These are phyloP conservation scores for Brachyhypopomus occidentalis DNA, from an alignment of 2,113 vertebrate species.

Conservation along the genomic window DNA sequence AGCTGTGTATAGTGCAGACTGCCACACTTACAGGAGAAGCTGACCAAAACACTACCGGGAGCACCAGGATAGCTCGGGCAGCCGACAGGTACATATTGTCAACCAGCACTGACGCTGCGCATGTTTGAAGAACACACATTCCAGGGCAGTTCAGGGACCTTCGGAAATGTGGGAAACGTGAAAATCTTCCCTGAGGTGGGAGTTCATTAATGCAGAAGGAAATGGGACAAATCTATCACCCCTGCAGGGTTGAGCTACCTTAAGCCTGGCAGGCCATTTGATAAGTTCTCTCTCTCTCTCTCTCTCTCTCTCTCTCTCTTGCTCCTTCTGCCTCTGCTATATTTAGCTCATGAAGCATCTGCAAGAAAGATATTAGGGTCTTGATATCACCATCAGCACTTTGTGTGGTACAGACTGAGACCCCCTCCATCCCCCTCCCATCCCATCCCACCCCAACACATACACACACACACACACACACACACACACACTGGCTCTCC, in stretches of 20 bases:
- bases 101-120: background rate
- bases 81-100: background rate
- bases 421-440: conserved; percentile 55
- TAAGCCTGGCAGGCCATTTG: conserved; percentile 65
- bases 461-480: conserved; percentile 50
- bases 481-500: conserved; percentile 56
- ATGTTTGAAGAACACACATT: conserved; percentile 2
- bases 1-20: background rate
- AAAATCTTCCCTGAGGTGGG: conserved; percentile 51
- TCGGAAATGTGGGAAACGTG: conserved; percentile 49
- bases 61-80: background rate
- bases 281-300: conserved; percentile 61
- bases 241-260: conserved; percentile 46
- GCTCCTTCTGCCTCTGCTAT: conserved; percentile 72
- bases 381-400: conserved; percentile 90
- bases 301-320: conserved; percentile 54
- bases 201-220: conserved; percentile 37
- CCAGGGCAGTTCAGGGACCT: background rate
- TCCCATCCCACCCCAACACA: conserved; percentile 60
- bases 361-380: conserved; percentile 83
- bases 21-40: background rate
- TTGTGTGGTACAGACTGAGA: conserved; percentile 76
- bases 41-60: background rate
- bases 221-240: conserved; percentile 42
- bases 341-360: conserved; percentile 87